These are phyloP conservation scores for Scaptomyza tumidula DNA, from an alignment of 2,888 invertebrate species.

Conservation along the genomic window DNA sequence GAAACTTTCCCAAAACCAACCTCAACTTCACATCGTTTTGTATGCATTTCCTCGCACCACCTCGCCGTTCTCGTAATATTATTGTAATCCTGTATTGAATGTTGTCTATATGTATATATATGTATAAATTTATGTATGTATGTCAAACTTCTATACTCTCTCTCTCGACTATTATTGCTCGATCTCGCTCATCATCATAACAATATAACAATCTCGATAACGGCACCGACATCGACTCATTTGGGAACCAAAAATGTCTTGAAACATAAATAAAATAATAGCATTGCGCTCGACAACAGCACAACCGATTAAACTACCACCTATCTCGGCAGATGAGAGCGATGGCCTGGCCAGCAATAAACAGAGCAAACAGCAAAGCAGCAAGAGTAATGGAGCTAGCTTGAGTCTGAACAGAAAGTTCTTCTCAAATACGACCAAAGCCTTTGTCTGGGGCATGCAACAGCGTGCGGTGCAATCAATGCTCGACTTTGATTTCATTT, in stretches of 20 bases:
- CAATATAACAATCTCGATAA: constrained; percentile 47
- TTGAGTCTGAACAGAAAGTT: constrained; percentile 85
- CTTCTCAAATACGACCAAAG: constrained; percentile 93
- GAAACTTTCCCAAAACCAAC: constrained; percentile 13
- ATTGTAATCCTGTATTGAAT: constrained; percentile 53
- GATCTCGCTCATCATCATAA: constrained; percentile 63
- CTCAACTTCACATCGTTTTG: constrained; percentile 39
- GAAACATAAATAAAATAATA: constrained; percentile 52
- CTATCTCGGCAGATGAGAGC: constrained; percentile 84
- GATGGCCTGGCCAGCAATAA: constrained; percentile 61
- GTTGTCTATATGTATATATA: constrained; percentile 53
- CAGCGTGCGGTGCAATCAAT: constrained; percentile 94
- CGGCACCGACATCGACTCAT: constrained; percentile 58
- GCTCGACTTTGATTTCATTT: constrained; percentile 85
- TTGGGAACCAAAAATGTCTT: constrained; percentile 38
- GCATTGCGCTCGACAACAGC: constrained; percentile 83
- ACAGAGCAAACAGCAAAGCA: constrained; percentile 29
- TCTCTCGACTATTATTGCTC: constrained; percentile 58
- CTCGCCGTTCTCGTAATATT: constrained; percentile 52
- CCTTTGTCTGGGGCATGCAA: constrained; percentile 99
- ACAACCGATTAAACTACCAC: constrained; percentile 85
- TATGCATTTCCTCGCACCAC: constrained; percentile 49
- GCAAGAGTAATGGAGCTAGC: constrained; percentile 66
- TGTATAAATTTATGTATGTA: constrained; percentile 51
- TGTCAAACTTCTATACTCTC: constrained; percentile 61